phyloP scores from a whole-genome alignment of 1,140 invertebrate genomes.

The Drosophila ironensis region DNA sequence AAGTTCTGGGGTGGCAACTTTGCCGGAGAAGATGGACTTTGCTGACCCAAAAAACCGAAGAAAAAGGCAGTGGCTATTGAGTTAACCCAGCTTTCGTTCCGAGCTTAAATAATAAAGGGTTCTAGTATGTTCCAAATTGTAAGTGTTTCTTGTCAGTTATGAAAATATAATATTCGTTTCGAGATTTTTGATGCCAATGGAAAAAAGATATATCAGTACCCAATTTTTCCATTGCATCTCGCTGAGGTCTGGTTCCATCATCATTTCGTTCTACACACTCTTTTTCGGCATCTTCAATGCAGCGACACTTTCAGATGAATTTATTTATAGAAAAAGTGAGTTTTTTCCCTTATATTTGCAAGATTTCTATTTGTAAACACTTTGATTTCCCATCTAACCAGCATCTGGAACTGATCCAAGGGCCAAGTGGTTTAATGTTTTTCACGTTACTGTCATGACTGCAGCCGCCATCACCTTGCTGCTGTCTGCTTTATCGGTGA shows the following conservation, averaged over 20 bases:
- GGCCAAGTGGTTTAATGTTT: constrained; percentile 32
- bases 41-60: constrained; percentile 7
- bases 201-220: background rate
- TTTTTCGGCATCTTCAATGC: constrained; percentile 31
- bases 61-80: background rate
- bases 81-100: background rate
- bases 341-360: no score
- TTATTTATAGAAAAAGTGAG: constrained; percentile 11
- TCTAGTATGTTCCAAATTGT: background rate
- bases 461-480: constrained; percentile 18
- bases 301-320: constrained; percentile 15
- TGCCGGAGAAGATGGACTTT: constrained; percentile 2
- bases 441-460: constrained; percentile 30
- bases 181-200: constrained; percentile 23
- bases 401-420: constrained; percentile 3
- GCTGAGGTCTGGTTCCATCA: constrained; percentile 27
- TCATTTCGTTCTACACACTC: constrained; percentile 36
- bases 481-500: constrained; percentile 15
- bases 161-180: background rate
- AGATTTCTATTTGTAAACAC: no score
- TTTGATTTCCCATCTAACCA: no score
- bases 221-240: constrained; percentile 15
- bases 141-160: constrained; percentile 16
- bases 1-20: constrained; percentile 25
- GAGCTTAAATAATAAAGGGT: background rate